These are phyloP conservation scores for Temnothorax curvispinosus DNA, from an alignment of 1,140 invertebrate genomes.

Conservation along the genomic window DNA sequence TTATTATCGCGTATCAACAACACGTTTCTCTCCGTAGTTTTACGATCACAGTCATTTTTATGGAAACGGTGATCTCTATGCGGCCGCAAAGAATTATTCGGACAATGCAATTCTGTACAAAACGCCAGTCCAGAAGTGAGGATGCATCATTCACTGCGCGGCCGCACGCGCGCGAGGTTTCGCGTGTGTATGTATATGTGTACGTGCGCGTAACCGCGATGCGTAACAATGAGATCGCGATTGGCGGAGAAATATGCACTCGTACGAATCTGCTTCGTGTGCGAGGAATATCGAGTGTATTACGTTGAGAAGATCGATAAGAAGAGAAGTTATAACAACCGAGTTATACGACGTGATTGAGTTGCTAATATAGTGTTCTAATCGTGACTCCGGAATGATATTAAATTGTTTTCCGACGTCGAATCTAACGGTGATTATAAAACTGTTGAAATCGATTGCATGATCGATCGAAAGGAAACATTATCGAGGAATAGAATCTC, in stretches of 20 bases:
- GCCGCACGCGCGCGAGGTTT: too few species aligned
- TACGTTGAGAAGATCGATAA: neutral
- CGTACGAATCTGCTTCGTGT: neutral
- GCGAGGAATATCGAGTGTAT: neutral
- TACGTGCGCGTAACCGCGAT: neutral
- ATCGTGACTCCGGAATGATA: neutral
- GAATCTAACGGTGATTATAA: neutral
- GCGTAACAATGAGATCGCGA: conserved; percentile 26
- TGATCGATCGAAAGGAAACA: neutral
- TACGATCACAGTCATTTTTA: neutral
- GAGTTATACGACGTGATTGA: neutral
- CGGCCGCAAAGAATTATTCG: neutral
- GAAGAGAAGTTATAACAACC: neutral
- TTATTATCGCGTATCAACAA: neutral
- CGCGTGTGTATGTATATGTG: neutral
- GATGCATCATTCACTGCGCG: neutral
- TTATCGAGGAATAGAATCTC: neutral
- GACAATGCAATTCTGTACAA: neutral
- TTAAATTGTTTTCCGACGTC: neutral
- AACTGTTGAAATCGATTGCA: neutral
- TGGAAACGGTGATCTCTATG: neutral
- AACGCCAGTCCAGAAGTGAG: neutral
- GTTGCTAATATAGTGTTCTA: neutral
- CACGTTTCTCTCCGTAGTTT: neutral
- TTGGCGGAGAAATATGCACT: conserved; percentile 1